These are phyloP conservation scores for Graphium colonna DNA, from an alignment of 2,888 invertebrate genomes.

Conservation along the genomic window DNA sequence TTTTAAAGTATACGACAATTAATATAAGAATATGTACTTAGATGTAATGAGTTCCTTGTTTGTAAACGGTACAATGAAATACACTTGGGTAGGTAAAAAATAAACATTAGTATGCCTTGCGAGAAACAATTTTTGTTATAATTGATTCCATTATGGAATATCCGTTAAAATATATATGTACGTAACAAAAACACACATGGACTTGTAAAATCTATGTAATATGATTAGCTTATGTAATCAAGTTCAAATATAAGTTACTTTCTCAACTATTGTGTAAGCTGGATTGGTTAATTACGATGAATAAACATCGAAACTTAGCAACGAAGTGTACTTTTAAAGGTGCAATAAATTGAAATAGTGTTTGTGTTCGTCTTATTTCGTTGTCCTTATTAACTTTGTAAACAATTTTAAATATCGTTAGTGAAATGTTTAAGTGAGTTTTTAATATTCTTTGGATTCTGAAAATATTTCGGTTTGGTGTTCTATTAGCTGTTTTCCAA, in stretches of 20 bases:
- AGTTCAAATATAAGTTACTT: conserved; percentile 2
- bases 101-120: conserved; percentile 23
- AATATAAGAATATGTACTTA: conserved; percentile 77
- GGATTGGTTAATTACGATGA: conserved; percentile 32
- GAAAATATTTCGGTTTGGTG: too few species aligned
- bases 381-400: too few species aligned
- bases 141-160: neutral
- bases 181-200: too few species aligned
- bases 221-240: conserved; percentile 1
- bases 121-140: neutral
- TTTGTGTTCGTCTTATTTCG: conserved; percentile 23
- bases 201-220: neutral
- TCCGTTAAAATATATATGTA: conserved; percentile 2
- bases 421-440: too few species aligned
- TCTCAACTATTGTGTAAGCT: conserved; percentile 14
- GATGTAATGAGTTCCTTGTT: conserved; percentile 72
- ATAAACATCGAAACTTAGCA: conserved; percentile 62
- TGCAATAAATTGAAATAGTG: conserved; percentile 75
- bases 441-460: too few species aligned
- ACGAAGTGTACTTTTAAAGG: conserved; percentile 77
- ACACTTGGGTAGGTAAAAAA: conserved; percentile 51
- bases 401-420: too few species aligned
- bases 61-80: conserved; percentile 39
- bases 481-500: too few species aligned
- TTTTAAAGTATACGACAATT: conserved; percentile 76